These are phyloP conservation scores for Polypedilum vanderplanki DNA, from an alignment of 1,140 invertebrate genomes.

Conservation along the genomic window DNA sequence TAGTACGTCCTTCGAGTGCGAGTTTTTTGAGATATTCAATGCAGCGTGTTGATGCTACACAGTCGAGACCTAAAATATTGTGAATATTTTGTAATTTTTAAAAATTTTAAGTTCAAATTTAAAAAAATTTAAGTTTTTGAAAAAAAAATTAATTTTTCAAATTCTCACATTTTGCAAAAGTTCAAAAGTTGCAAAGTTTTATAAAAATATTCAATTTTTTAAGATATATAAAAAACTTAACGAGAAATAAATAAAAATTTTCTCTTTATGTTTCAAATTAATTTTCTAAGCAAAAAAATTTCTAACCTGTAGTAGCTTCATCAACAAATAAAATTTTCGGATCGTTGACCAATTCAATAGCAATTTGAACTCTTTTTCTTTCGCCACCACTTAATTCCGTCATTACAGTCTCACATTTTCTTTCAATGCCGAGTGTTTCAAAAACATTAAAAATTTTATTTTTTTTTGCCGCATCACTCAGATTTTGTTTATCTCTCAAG, in stretches of 20 bases:
- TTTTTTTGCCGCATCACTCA: slow-evolving; percentile 55
- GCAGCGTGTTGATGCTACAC: slow-evolving; percentile 84
- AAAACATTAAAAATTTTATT: background rate
- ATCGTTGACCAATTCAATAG: slow-evolving; percentile 76
- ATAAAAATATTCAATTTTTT: too few relatives aligned
- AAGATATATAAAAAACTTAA: too few relatives aligned
- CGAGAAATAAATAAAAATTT: too few relatives aligned
- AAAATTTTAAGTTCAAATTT: too few relatives aligned
- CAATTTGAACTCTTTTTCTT: slow-evolving; percentile 78
- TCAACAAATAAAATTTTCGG: slow-evolving; percentile 87
- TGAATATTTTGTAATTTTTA: too few relatives aligned
- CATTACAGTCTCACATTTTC: slow-evolving; percentile 54
- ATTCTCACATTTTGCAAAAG: too few relatives aligned
- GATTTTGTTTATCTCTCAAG: slow-evolving; percentile 68
- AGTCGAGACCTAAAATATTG: slow-evolving; percentile 59
- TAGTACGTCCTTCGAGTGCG: slow-evolving; percentile 78
- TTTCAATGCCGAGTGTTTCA: background rate
- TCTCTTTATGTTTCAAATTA: too few relatives aligned
- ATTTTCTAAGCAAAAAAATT: too few relatives aligned
- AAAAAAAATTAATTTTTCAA: too few relatives aligned
- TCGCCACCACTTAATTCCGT: slow-evolving; percentile 77
- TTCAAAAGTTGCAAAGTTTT: too few relatives aligned
- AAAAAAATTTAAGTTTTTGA: too few relatives aligned
- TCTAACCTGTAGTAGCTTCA: slow-evolving; percentile 75
- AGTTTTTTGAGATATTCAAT: slow-evolving; percentile 72